phyloP scores from a whole-genome alignment of 2,797 vertebrate genomes.

The Tokudaia tokunoshimensis region DNA sequence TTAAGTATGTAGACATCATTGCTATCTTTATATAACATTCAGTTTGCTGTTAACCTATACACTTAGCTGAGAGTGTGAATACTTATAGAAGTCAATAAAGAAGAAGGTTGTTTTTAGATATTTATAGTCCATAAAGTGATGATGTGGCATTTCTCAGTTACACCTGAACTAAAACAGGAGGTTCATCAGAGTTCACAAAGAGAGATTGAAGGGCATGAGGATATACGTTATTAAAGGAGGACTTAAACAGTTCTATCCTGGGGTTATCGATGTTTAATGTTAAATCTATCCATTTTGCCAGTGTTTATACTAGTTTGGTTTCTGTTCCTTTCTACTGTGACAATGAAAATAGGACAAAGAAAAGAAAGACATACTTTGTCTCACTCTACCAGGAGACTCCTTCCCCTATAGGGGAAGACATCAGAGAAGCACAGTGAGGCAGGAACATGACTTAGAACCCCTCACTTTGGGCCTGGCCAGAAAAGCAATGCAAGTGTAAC shows the following conservation, averaged over 20 bases:
- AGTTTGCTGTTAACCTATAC: not conserved
- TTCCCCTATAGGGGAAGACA: not conserved
- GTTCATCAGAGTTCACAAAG: not conserved
- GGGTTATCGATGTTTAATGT: not conserved
- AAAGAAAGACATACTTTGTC: not conserved
- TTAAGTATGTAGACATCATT: not conserved
- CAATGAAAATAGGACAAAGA: not conserved
- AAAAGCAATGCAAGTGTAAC: not conserved
- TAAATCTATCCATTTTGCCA: not conserved
- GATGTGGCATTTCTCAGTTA: not conserved
- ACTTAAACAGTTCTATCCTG: not conserved
- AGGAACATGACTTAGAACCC: too few species aligned
- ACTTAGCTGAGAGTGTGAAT: not conserved
- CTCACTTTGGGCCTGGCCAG: not conserved
- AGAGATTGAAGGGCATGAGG: not conserved
- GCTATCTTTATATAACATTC: not conserved
- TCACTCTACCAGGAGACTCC: too few species aligned
- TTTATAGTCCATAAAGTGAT: not conserved
- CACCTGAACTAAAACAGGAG: not conserved
- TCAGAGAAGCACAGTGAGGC: not conserved
- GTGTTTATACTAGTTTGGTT: not conserved
- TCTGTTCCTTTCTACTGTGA: not conserved
- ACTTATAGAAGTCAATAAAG: not conserved
- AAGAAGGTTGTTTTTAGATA: not conserved
- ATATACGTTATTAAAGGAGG: not conserved